Base-by-base conservation (phyloP, 2,888 invertebrate species). In the Chaitophorus viminalis region DNA sequence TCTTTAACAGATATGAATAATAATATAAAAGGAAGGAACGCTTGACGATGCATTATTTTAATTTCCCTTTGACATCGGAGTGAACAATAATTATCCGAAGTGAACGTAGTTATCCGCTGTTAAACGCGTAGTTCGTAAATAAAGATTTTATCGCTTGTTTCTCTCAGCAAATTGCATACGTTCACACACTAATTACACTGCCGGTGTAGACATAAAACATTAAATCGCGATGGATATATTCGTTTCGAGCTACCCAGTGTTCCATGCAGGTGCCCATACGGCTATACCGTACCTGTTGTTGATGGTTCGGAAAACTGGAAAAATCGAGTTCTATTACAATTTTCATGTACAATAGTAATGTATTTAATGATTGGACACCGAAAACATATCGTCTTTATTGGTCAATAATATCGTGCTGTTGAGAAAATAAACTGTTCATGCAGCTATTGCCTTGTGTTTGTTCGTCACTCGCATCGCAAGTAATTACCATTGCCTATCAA, bases 381-480 rank as follows among this genome's bases (percentile, higher is more conserved):
- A 31, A 70, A 70, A 70, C 25, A 33, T 72, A 8, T 74, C 25
- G 25, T 36, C 36, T 70, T 36, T 60, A 60, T 60, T 79, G 60
- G 36, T 79, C 79, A 79, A 18, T n/a, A n/a, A 33, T 36, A 25
- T 79, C 9, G 29, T 36, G 25, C 75, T 25, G 25, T 21, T 25
- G 65, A 31, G 39, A 65, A 75, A 25, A 4, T 39, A 76, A 74
- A 83, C 83, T 36, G 17, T 11, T 39, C 65, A 25, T 36, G 29
- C 3, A 5, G 29, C 4, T 14, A 36, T 79, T 65, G 14, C n/a
- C 14, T 60, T 6, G 21, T 60, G 79, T 65, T 60, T 36, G 31
- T 65, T 79, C 25, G 83, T 83, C 83, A 76, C 60, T 75, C 75
- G n/a, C n/a, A 25, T 60, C 60, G 36, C 74, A 72, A 82, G 31